phyloP scores from a whole-genome alignment of 2,113 vertebrate species.

The Aspidoscelis tigris region DNA sequence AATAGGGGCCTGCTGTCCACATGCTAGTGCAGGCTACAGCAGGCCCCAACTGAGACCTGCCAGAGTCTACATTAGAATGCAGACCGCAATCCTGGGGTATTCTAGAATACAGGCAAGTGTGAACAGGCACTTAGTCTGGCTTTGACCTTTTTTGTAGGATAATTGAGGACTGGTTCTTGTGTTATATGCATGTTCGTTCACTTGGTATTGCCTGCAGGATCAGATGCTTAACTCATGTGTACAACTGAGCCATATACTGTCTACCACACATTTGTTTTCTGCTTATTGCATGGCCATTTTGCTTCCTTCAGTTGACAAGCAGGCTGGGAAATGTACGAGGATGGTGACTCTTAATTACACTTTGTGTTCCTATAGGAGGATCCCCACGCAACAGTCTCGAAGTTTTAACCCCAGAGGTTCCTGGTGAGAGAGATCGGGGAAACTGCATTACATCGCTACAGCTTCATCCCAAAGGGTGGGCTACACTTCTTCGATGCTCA shows the following conservation, averaged over 20 bases:
- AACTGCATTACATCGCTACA: conserved; percentile 99
- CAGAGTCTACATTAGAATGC: too few species aligned
- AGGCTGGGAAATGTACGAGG: not conserved
- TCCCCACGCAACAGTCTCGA: conserved; percentile 96
- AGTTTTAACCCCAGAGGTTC: conserved; percentile 96
- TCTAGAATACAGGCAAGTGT: too few species aligned
- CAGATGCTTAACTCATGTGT: not conserved
- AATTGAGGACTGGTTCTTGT: not conserved
- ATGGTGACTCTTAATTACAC: not conserved
- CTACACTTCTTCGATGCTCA: conserved; percentile 94
- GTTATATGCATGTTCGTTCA: too few species aligned
- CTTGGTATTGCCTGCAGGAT: not conserved
- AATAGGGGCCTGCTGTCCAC: too few species aligned
- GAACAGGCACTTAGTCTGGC: not conserved
- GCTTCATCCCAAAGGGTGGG: conserved; percentile 98
- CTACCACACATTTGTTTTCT: too few species aligned
- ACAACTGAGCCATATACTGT: not conserved
- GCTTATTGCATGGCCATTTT: not conserved
- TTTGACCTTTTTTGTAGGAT: not conserved
- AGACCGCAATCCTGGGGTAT: too few species aligned
- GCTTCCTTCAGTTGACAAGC: not conserved
- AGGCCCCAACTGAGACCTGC: too few species aligned
- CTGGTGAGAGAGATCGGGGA: conserved; percentile 91
- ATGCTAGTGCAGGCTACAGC: too few species aligned
- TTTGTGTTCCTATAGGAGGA: conserved; percentile 76